These are phyloP conservation scores for Cyaniris semiargus DNA, from an alignment of 2,888 invertebrate species.

Conservation along the genomic window DNA sequence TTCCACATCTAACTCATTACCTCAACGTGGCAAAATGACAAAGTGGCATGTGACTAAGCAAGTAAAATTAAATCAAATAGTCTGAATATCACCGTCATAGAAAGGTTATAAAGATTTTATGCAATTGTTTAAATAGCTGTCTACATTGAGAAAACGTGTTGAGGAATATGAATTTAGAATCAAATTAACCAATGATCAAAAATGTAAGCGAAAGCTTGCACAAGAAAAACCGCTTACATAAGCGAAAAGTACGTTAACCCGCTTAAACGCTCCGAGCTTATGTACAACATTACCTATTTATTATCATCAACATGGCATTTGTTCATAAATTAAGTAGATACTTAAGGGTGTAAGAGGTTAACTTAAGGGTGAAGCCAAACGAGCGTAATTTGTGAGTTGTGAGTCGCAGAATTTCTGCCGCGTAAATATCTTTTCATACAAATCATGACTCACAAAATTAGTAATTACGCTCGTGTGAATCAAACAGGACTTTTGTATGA, in stretches of 20 bases:
- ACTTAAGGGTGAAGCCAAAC: too few species aligned
- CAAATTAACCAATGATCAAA: constrained; percentile 44
- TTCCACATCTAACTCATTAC: too few species aligned
- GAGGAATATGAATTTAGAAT: constrained; percentile 19
- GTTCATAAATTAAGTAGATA: background rate
- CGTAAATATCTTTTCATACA: too few species aligned
- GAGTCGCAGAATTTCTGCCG: too few species aligned
- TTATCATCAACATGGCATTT: background rate
- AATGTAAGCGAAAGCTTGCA: constrained; percentile 65
- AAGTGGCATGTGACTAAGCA: background rate
- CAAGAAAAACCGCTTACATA: constrained; percentile 75
- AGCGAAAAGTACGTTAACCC: constrained; percentile 68
- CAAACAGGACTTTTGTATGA: too few species aligned
- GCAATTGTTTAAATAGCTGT: constrained; percentile 9
- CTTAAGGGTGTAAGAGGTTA: too few species aligned
- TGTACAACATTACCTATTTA: constrained; percentile 6
- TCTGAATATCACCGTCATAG: too few species aligned
- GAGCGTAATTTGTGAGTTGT: too few species aligned
- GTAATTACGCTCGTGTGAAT: too few species aligned
- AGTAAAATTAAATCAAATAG: background rate
- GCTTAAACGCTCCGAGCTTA: constrained; percentile 55
- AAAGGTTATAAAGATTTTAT: background rate
- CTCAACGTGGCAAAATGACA: too few species aligned
- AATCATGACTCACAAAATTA: too few species aligned
- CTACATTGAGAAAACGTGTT: constrained; percentile 4